Evolutionary conservation across 2,797 vertebrate species (phyloP).

Genomic region (Apogon hyalosoma): DNA sequence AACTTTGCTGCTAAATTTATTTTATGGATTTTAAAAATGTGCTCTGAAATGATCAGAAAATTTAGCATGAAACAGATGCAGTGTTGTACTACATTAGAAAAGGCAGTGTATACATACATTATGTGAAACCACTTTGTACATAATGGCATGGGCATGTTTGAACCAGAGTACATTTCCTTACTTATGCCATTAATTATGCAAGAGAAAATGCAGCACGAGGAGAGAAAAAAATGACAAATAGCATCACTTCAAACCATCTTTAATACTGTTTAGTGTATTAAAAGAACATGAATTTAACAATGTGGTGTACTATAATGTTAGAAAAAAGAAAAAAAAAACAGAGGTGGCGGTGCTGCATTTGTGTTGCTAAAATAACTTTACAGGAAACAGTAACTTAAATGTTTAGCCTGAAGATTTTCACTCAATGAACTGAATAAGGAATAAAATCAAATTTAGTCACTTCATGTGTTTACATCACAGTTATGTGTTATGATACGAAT

Average conservation of each 20-base stretch:
- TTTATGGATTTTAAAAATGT: conserved; percentile 6
- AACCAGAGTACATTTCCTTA: conserved; percentile 41
- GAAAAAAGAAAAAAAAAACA: neutral
- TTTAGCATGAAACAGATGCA: neutral
- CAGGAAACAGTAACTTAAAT: too few species aligned
- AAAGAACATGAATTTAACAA: neutral
- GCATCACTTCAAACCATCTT: conserved; percentile 25
- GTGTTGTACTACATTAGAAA: conserved; percentile 16
- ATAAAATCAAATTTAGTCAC: too few species aligned
- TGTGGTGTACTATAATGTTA: neutral
- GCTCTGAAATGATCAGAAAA: neutral
- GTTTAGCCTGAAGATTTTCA: too few species aligned
- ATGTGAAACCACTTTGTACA: conserved; percentile 43
- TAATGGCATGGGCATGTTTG: conserved; percentile 46
- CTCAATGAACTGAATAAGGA: too few species aligned
- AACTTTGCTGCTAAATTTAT: too few species aligned
- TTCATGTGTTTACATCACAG: too few species aligned
- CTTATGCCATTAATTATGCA: conserved; percentile 66
- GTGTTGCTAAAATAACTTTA: too few species aligned
- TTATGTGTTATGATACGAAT: too few species aligned
- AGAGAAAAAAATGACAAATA: conserved; percentile 40
- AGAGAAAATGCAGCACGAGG: conserved; percentile 32
- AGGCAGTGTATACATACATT: conserved; percentile 22
- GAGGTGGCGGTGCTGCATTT: too few species aligned
- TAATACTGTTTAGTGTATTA: conserved; percentile 27